Evolutionary conservation across 2,797 vertebrate genomes (phyloP), one percentile per base, ranked within the genome.

Genomic region (Eurystomus glaucurus): DNA sequence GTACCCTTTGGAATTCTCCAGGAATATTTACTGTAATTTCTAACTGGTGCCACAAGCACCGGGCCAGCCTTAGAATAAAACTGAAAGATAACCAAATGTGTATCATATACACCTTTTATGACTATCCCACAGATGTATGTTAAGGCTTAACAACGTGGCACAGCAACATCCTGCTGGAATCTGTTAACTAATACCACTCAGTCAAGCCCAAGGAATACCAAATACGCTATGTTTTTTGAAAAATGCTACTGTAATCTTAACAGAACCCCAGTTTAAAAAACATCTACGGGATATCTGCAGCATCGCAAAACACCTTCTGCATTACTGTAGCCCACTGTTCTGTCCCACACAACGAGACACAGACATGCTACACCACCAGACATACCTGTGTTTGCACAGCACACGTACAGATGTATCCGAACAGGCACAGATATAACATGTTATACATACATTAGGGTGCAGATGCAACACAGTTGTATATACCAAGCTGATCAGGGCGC

Each of bases 1-100:
- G 84, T 87, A 96, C 76, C 91, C 87, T 66, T 96, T 95, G 87
- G 97, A 98, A 98, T 97, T 97, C 93, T 98, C 95, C 87, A 94
- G 88, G 96, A 98, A 96, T 94, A 98, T 88, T 88, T 94, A 91
- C 77, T 94, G 94, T 70, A 88, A 91, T 96, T 98, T 97, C 95
- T 96, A 97, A 95, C 88, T 79, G 72, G 69, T 97, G 90, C 83
- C 96, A 96, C 95, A 96, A 96, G 85, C 95, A 97, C 93, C 90
- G 96, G 97, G 94, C 93, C 83, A 93, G 93, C 96, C 93, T 96
- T 96, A 94, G 97, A 94, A 96, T 77, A 80, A 55, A 37, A 92
- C 76, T 77, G 85, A 86, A 90, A 97, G 97, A 97, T 50, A 98
- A 95, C 91, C 96, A 94, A 98, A 93, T 92, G 76, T 31, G 37